These are phyloP conservation scores for Gallinago jamesoni DNA, from an alignment of 2,113 vertebrate genomes.

Conservation along the genomic window DNA sequence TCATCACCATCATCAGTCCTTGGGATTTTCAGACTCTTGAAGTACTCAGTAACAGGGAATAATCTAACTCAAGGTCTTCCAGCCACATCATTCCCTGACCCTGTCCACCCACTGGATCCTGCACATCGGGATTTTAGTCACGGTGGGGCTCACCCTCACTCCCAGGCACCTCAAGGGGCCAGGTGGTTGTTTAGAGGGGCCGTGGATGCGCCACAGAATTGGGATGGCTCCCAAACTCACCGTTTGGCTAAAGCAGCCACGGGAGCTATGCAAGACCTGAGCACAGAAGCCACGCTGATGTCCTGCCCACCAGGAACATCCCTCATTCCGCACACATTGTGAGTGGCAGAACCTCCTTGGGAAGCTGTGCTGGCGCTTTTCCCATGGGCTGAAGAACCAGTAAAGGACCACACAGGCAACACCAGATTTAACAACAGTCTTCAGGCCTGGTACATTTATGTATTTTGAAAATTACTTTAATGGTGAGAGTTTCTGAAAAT, in stretches of 20 bases:
- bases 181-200: background rate
- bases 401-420: background rate
- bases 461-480: background rate
- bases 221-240: background rate
- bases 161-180: background rate
- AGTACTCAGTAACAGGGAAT: background rate
- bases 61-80: background rate
- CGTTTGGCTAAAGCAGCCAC: too few relatives aligned
- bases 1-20: background rate
- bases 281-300: background rate
- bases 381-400: background rate
- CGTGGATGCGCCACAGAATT: too few relatives aligned
- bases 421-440: too few relatives aligned
- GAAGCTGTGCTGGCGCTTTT: background rate
- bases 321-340: background rate
- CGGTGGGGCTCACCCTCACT: background rate
- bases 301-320: background rate
- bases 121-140: background rate
- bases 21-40: background rate
- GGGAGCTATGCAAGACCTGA: rapidly evolving
- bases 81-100: rapidly evolving
- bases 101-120: background rate
- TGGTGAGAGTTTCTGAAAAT: background rate
- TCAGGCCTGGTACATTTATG: background rate
- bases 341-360: background rate